Conservation (phyloP, 2,888 invertebrate species). For the Leucophora obtusa region DNA sequence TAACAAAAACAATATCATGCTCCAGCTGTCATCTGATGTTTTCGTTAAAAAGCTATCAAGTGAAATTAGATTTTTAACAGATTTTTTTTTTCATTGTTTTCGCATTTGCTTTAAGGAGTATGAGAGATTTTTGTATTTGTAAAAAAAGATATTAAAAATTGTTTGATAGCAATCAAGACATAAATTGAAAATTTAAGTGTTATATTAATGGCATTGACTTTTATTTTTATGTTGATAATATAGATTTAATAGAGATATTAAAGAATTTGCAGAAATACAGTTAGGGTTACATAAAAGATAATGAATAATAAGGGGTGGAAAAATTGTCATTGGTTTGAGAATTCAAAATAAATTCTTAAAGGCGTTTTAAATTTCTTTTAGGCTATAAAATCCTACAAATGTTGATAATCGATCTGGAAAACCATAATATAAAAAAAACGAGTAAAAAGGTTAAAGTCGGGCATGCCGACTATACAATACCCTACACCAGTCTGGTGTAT, state of each 20-base stretch:
- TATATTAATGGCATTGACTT: conserved; percentile 16
- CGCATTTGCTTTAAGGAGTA: not conserved
- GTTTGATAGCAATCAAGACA: not conserved
- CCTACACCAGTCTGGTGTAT: no score
- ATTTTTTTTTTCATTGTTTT: conserved; percentile 28
- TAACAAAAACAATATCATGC: conserved; percentile 49
- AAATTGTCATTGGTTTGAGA: no score
- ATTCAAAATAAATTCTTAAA: no score
- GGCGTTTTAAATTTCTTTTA: no score
- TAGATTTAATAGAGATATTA: not conserved
- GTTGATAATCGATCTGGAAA: no score
- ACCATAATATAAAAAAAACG: no score
- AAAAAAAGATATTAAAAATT: conserved; percentile 7
- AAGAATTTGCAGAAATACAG: not conserved
- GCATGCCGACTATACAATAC: no score
- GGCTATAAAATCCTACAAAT: no score
- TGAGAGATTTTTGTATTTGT: not conserved
- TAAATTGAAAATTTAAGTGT: conserved; percentile 22
- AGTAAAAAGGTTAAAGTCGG: no score
- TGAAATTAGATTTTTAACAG: conserved; percentile 39
- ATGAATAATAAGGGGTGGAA: not conserved
- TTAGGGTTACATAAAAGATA: not conserved
- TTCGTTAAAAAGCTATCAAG: conserved; percentile 15
- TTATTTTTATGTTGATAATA: not conserved
- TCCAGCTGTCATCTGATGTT: conserved; percentile 36